These are phyloP conservation scores for Leptinotarsa texana DNA, from an alignment of 1,140 invertebrate species.

Conservation along the genomic window DNA sequence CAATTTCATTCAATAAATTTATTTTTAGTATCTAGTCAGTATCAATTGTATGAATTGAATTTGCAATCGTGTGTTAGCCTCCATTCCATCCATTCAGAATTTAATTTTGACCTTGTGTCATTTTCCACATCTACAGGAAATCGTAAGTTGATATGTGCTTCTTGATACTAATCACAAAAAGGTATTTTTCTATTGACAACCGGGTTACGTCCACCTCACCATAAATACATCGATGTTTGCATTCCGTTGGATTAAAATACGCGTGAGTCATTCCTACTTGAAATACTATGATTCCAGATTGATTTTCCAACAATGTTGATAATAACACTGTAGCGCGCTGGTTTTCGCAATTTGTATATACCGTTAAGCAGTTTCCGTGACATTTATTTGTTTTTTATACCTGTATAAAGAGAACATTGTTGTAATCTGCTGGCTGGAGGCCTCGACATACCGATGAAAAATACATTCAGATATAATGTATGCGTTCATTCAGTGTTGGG, in stretches of 20 bases:
- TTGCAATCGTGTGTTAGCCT: too few relatives aligned
- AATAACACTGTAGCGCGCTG: background rate
- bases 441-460: too few relatives aligned
- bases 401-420: too few relatives aligned
- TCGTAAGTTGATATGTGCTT: background rate
- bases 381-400: too few relatives aligned
- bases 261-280: background rate
- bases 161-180: background rate
- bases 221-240: background rate
- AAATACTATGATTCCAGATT: constrained; percentile 1
- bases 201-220: background rate
- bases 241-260: constrained; percentile 6
- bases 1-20: background rate
- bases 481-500: too few relatives aligned
- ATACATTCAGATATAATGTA: too few relatives aligned
- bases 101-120: background rate
- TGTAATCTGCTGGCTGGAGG: too few relatives aligned
- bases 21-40: too few relatives aligned
- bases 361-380: too few relatives aligned
- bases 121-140: background rate
- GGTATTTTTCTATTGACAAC: background rate
- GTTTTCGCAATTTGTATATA: too few relatives aligned
- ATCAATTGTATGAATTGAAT: too few relatives aligned
- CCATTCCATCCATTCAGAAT: too few relatives aligned
- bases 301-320: background rate